Evolutionary conservation across 2,797 vertebrate species (phyloP).

Genomic region (Calcarius lapponicus): DNA sequence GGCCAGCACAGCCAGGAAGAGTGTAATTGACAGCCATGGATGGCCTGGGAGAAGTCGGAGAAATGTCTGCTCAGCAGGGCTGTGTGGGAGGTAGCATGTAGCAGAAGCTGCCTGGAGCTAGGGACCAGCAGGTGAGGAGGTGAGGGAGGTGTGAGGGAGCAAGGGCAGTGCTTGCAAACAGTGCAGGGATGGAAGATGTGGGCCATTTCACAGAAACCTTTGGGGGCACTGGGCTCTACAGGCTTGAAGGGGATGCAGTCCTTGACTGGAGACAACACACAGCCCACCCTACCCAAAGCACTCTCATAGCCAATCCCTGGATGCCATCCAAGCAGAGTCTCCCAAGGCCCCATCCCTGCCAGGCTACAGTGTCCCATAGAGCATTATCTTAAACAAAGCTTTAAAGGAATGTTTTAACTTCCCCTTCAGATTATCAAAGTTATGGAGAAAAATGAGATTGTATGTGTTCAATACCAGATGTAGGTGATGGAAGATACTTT

Average conservation of each 20-base stretch:
- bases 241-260: not conserved
- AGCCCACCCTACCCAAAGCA: not conserved
- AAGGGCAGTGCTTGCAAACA: not conserved
- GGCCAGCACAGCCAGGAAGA: not conserved
- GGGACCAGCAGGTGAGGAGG: fast-evolving
- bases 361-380: not conserved
- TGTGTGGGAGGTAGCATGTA: not conserved
- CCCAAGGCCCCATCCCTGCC: not conserved
- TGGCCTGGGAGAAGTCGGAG: not conserved
- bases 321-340: not conserved
- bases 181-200: not conserved
- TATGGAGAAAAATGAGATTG: not conserved
- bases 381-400: not conserved
- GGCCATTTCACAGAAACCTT: not conserved
- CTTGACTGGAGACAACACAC: not conserved
- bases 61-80: not conserved
- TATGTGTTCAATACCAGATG: not conserved
- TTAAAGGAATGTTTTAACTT: not conserved
- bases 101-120: not conserved
- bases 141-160: not conserved
- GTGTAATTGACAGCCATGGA: not conserved
- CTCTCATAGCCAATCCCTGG: not conserved
- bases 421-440: not conserved
- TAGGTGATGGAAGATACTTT: not conserved
- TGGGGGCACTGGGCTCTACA: not conserved